Base-by-base conservation (phyloP, 2,888 invertebrate genomes). In the Noctua pronuba region DNA sequence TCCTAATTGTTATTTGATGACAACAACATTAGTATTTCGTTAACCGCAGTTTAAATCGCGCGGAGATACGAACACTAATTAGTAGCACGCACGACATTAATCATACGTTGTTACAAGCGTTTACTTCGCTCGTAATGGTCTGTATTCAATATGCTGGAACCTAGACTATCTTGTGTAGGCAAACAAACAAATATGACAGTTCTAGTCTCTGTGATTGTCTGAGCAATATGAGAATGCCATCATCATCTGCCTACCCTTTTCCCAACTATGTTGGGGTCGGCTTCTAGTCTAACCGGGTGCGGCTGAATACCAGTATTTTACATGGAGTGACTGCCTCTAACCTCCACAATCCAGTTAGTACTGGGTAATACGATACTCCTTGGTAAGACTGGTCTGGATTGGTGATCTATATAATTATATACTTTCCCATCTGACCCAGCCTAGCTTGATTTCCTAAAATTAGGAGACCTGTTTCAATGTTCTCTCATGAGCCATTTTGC, bases 1-100 rank as follows among this genome's bases (percentile, higher is more conserved):
- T 62, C 8, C 75, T 81, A 83, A 81, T 83, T 83, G 68, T 71
- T 64, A 71, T 77, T 77, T 77, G 77, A 86, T 81, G 81, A 81
- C 75, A 81, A 69, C 73, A 52, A 71, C 71, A 75, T 86, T 68
- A 79, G 58, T 71, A 68, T 75, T 70, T 78, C 73, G 35, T 69
- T 68, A 58, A 35, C n/a, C 69, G 64, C 31, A 72, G 80, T 76
- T 86, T 74, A 67, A 79, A 78, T 73, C 79, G 73, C 52, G 49
- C 44, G 60, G 72, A 60, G 66, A 75, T 68, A 49, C 18, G 31
- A 21, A 75, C 73, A 70, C 72, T 81, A 79, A 72, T 86, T 81
- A 77, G 73, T 66, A 58, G 62, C 69, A 83, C 70, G 52, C 73
- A 52, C 31, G n/a, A 58, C 67, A 68, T 79, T 68, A 52, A 58